Base-by-base conservation (phyloP, 2,113 vertebrate genomes). In the Actinemys pallida region DNA sequence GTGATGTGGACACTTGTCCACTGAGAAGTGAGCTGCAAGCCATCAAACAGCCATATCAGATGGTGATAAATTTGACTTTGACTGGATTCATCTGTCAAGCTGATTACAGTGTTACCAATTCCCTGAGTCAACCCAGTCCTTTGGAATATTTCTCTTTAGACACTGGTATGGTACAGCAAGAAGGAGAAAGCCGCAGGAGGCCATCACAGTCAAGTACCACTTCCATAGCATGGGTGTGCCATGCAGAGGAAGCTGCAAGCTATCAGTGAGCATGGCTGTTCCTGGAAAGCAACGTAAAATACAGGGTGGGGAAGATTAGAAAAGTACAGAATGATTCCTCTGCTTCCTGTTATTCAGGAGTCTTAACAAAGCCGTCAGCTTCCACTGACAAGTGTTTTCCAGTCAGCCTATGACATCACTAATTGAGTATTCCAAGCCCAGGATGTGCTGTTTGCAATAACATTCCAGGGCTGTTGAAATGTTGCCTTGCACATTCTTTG, bases 321-420 rank as follows among this genome's bases (percentile, higher is more conserved):
- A 97, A 92, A 83, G 93, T 0, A 91, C 93, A 85, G 50, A 91
- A 79, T 0, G 27, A 88, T 92, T 93, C 85, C 31, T 88, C 95
- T 94, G 83, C 96, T 97, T 97, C 96, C 97, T 97, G 96, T 97
- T 97, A 95, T 97, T 97, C 96, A 94, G 39, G n/a, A 84, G 83
- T 69, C 47, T 54, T 83, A 90, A 85, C 0, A 56, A 81, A 92
- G 87, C 81, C 92, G 95, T 96, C 96, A 86, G 83, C 94, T 93
- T 9, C 47, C 88, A 90, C 86, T 96, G 93, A 96, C 91, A 96
- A 97, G 95, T 93, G 92, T 86, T 97, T 97, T 95, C 93, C 14
- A 0, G 84, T 81, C 85, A 62, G 57, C 79, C 53, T 6, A 35
- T 94, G 94, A n/a, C 2, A 0, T 96, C 94, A 81, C 92, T 14